Evolutionary conservation across 1,140 invertebrate genomes (phyloP).

Genomic region (Lanistes nyassanus): DNA sequence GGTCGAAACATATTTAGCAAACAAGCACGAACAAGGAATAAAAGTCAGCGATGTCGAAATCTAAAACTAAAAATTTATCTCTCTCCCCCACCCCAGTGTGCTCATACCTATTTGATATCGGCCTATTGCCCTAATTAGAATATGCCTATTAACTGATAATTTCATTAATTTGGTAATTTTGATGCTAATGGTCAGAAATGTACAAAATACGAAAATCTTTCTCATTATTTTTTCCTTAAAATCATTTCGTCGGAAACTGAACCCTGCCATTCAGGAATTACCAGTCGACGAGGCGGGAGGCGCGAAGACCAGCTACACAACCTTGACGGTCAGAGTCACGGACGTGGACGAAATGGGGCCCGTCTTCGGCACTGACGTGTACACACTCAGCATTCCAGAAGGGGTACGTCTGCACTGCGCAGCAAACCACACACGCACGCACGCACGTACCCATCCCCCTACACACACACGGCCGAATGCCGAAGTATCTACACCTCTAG

Average conservation of each 20-base stretch:
- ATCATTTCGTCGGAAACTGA: neutral
- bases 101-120: neutral
- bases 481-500: too few species aligned
- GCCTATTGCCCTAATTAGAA: neutral
- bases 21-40: too few species aligned
- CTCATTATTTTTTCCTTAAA: neutral
- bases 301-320: conserved; percentile 23
- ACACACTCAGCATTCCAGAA: conserved; percentile 15
- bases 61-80: too few species aligned
- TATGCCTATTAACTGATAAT: neutral
- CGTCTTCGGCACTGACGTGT: conserved; percentile 26
- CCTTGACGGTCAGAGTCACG: conserved; percentile 30
- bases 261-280: too few species aligned
- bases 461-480: neutral
- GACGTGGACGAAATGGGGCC: conserved; percentile 44
- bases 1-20: too few species aligned
- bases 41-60: too few species aligned
- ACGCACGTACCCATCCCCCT: neutral
- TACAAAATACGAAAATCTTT: too few species aligned
- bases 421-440: conserved; percentile 4
- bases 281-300: neutral
- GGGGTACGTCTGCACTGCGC: conserved; percentile 4
- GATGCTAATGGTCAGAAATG: neutral
- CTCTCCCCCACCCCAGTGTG: too few species aligned
- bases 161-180: neutral